Base-by-base conservation (phyloP, 2,797 vertebrate genomes). In the Thamnophis elegans region DNA sequence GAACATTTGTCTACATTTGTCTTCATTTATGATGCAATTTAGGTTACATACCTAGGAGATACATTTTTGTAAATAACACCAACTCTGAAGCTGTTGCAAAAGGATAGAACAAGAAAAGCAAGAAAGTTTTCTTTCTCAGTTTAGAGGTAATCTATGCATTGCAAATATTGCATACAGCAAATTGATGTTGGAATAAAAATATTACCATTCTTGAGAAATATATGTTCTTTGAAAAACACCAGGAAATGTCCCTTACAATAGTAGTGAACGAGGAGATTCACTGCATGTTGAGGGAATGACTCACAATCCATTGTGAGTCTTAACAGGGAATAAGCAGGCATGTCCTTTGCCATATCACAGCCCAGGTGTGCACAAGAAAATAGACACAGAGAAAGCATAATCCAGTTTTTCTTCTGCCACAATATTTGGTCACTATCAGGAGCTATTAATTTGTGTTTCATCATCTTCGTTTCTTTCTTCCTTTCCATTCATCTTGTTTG, bases 1-100 rank as follows among this genome's bases (percentile, higher is more conserved):
- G 82, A 51, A 91, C 65, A 86, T 65, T 87, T 87, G 58, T 54
- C 56, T 22, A 51, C 86, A 88, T 92, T 92, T 87, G 86, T 68
- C 62, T 91, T 85, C 90, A 92, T 60, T 73, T 56, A 54, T 92
- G 86, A 51, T 58, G 18, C 18, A 32, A 28, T 36, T 12, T 47
- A 91, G 32, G 62, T 87, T 56, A 73, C 53, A 56, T 42, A 22
- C n/a, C 60, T 73, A 65, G 51, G 53, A 42, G 54, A 58, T 28
- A 26, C 32, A 88, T 92, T 62, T 88, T 88, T 56, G 62, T n/a
- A 78, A 88, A 78, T 25, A 58, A 78, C 56, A 88, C 22, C n/a
- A 91, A 86, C 32, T 56, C 53, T 56, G 60, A 62, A 86, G 60
- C 25, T 47, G 32, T 86, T n/a, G 18, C 16, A 88, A 88, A 88